A percentile compares a stretch with the other conserved stretches of the same genome.
Conservation (phyloP, 2,797 vertebrate genomes). For the Tenualosa ilisha region DNA sequence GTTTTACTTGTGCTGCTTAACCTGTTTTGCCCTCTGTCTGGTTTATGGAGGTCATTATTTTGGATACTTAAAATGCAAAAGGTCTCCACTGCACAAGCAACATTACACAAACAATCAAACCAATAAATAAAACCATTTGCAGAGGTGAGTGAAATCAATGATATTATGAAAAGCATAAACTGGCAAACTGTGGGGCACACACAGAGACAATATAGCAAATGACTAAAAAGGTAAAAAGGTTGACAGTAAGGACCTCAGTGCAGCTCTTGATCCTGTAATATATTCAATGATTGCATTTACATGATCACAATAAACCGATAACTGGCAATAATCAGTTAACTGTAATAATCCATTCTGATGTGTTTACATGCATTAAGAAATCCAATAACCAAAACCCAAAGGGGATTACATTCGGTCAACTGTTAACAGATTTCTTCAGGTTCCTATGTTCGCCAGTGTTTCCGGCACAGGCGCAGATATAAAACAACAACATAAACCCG, state of each 20-base stretch:
- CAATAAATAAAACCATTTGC: background rate
- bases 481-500: too few relatives aligned
- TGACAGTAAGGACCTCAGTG: background rate
- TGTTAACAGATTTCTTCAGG: too few relatives aligned
- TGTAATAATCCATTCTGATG: too few relatives aligned
- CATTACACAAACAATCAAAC: too few relatives aligned
- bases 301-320: too few relatives aligned
- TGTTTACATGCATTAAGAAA: too few relatives aligned
- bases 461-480: too few relatives aligned
- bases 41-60: background rate
- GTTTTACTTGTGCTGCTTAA: background rate
- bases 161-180: background rate
- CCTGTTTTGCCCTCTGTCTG: background rate
- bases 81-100: constrained; percentile 1
- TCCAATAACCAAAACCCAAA: too few relatives aligned
- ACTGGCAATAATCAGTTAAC: too few relatives aligned
- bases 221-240: background rate
- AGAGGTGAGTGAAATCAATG: background rate
- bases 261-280: constrained; percentile 1
- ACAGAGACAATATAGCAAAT: background rate
- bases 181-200: background rate
- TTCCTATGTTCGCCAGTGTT: too few relatives aligned
- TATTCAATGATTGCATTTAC: background rate
- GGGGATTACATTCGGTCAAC: too few relatives aligned
- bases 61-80: background rate